phyloP scores from a whole-genome alignment of 2,888 invertebrate species.

The Noctua pronuba region DNA sequence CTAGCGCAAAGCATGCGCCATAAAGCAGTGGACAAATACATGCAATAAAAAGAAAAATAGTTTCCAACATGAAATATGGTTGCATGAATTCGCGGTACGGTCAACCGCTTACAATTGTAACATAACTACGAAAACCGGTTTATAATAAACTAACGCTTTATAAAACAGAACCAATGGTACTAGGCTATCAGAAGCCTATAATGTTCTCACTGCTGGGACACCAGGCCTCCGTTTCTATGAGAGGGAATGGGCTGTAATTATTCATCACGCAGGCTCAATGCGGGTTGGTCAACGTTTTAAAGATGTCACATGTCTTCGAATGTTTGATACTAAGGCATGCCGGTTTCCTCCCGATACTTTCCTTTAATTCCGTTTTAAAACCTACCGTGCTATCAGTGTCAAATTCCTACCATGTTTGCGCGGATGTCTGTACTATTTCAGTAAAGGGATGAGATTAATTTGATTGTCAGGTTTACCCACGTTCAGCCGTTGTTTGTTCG shows the following conservation, averaged over 20 bases:
- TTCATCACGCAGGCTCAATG: not conserved
- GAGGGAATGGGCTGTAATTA: not conserved
- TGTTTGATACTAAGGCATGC: not conserved
- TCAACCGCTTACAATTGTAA: not conserved
- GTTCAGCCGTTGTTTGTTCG: conserved; percentile 66
- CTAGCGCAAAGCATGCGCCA: conserved; percentile 14
- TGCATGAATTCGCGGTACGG: conserved; percentile 7
- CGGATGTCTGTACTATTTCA: conserved; percentile 34
- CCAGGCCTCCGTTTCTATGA: not conserved
- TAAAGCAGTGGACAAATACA: conserved; percentile 14
- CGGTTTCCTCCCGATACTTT: not conserved
- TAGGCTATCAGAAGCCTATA: not conserved
- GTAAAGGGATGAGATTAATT: conserved; percentile 73
- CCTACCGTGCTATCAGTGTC: not conserved
- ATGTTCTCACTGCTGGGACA: too few species aligned
- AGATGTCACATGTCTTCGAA: not conserved
- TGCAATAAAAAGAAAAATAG: conserved; percentile 5
- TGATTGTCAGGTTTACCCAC: conserved; percentile 70
- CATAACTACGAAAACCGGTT: not conserved
- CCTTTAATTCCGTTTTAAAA: not conserved
- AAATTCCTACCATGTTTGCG: not conserved
- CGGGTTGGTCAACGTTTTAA: not conserved
- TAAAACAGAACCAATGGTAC: not conserved
- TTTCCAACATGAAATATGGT: conserved; percentile 26
- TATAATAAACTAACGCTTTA: not conserved